phyloP scores from a whole-genome alignment of 2,888 invertebrate genomes.

The Lordiphosa andalusiaca region DNA sequence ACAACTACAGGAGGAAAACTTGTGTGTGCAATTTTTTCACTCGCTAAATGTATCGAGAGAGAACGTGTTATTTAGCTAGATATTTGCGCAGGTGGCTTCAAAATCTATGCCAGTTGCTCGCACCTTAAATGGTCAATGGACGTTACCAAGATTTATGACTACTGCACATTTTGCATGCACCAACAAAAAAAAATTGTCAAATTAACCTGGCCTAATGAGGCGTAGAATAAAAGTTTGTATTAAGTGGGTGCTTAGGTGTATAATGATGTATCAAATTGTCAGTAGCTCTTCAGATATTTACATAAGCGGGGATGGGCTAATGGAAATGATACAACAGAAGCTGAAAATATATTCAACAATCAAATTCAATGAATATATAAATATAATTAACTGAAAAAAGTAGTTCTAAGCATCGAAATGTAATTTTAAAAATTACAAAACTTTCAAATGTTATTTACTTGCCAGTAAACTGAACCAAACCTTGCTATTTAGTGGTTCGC shows the following conservation, averaged over 20 bases:
- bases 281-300: too few relatives aligned
- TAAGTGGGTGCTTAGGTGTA: background rate
- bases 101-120: slow-evolving; percentile 74
- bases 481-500: too few relatives aligned
- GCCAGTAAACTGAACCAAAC: too few relatives aligned
- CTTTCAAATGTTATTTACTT: too few relatives aligned
- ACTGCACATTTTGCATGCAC: slow-evolving; percentile 5
- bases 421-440: too few relatives aligned
- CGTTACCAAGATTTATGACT: slow-evolving; percentile 47
- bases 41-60: slow-evolving; percentile 11
- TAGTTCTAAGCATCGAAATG: too few relatives aligned
- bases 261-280: background rate
- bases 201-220: slow-evolving; percentile 55
- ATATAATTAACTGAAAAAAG: too few relatives aligned
- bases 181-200: slow-evolving; percentile 54
- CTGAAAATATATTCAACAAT: too few relatives aligned
- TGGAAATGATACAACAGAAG: too few relatives aligned
- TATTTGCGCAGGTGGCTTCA: slow-evolving; percentile 74
- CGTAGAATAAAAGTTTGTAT: slow-evolving; percentile 16
- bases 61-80: slow-evolving; percentile 33
- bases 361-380: too few relatives aligned
- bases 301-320: too few relatives aligned
- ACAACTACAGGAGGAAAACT: slow-evolving; percentile 11
- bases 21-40: slow-evolving; percentile 5
- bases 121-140: slow-evolving; percentile 69